Base-by-base conservation (phyloP, 2,888 invertebrate genomes). In the Alcis repandata region DNA sequence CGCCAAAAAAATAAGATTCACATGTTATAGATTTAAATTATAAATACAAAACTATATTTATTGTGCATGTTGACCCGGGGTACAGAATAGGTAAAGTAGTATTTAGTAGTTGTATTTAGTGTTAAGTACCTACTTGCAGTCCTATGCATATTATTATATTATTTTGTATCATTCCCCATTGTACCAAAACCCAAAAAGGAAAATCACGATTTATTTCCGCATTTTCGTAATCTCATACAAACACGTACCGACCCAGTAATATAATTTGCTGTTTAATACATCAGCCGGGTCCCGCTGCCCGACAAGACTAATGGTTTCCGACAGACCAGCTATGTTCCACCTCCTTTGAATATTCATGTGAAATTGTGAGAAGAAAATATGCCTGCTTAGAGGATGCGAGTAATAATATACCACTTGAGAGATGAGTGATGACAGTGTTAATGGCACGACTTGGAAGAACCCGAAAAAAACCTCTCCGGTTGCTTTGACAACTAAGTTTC, bases 301-400 rank as follows among this genome's bases (percentile, higher is more conserved):
- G 68, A 68, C 68, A 64, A 68, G 70, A 68, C 45, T 63, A 67
- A 70, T 68, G 59, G 70, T 45, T 46, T 63, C 61, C 22, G 49
- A 58, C 49, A 45, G 49, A 38, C 45, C 52, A 51, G 56, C 19
- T 61, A 59, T 67, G 45, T 53, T 56, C 17, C 60, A 58, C 52
- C 36, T 48, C 41, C 13, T 41, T 65, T 70, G 65, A 69, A 69
- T 69, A 69, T 69, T 67, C 58, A 67, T 69, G 56, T 51, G 52
- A 49, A 52, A 59, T 41, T 40, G 53, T 48, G 54, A 40, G 36
- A 32, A 19, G 27, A 53, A 49, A 4, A 32, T 48, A 17, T 49
- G 32, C 40, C 22, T 36, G 20, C 15, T 58, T 41, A 38, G n/a
- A 45, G 53, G 46, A 22, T 43, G n/a, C 27, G 15, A 53, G 51